phyloP scores from a whole-genome alignment of 2,797 vertebrate genomes.

The Lacerta agilis region DNA sequence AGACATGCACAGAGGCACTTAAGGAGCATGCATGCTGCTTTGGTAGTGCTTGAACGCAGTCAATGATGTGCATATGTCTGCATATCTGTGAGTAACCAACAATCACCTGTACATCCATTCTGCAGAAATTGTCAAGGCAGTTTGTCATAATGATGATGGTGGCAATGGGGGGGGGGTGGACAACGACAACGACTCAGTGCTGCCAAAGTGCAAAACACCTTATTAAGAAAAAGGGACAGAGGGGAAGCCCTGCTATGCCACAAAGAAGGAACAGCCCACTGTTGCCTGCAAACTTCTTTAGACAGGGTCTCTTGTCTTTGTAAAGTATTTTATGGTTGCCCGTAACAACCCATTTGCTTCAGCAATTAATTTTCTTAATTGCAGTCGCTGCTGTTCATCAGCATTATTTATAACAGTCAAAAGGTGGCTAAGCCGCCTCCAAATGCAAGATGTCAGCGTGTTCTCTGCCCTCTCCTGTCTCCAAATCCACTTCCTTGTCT shows the following conservation, averaged over 20 bases:
- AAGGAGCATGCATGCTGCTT: no score
- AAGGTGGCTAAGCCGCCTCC: constrained; percentile 11
- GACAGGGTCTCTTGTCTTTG: background rate
- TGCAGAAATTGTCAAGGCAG: no score
- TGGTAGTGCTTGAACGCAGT: no score
- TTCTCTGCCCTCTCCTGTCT: background rate
- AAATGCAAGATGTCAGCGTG: background rate
- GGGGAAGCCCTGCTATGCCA: background rate
- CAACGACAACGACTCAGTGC: background rate
- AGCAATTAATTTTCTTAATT: background rate
- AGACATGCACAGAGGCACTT: no score
- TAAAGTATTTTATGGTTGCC: background rate
- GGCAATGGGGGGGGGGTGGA: no score
- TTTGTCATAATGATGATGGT: no score
- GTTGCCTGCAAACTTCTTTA: background rate
- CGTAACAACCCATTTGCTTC: background rate
- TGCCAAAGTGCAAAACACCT: background rate
- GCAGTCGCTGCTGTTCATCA: background rate
- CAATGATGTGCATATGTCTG: no score
- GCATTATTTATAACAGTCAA: constrained; percentile 1
- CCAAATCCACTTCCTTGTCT: no score
- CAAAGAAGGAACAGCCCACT: background rate
- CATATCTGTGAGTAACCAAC: no score
- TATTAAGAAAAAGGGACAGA: background rate
- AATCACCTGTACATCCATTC: no score